Conservation (phyloP, 1,140 invertebrate species). For the Hyles euphorbiae region DNA sequence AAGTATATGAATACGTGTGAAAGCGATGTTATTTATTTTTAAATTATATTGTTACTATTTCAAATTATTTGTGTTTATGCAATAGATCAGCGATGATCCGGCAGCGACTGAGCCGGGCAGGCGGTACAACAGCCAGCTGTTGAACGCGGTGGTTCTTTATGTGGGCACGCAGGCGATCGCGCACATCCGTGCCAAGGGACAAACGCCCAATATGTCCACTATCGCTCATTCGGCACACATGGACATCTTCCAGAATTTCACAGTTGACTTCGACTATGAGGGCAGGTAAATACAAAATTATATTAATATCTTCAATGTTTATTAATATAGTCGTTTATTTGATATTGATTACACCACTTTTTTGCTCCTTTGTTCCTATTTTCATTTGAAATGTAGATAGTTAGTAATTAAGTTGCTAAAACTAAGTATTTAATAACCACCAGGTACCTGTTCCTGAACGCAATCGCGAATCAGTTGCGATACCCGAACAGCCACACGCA, state of each 20-base stretch:
- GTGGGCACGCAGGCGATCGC: constrained; percentile 97
- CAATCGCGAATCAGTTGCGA: constrained; percentile 97
- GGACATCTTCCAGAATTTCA: constrained; percentile 99
- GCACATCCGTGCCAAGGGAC: constrained; percentile 89
- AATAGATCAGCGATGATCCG: constrained; percentile 8
- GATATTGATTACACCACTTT: not conserved
- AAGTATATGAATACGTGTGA: no score
- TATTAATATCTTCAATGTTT: constrained; percentile 5
- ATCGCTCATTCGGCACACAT: constrained; percentile 98
- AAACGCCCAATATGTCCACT: constrained; percentile 95
- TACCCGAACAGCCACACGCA: constrained; percentile 99
- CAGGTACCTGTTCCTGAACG: constrained; percentile 96
- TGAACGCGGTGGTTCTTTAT: constrained; percentile 98
- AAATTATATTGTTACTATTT: no score
- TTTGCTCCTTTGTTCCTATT: not conserved
- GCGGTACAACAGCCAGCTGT: constrained; percentile 95
- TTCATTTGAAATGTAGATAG: no score
- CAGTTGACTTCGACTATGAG: constrained; percentile 97
- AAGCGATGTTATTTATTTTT: no score
- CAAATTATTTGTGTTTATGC: no score
- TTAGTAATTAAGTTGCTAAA: no score
- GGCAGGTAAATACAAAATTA: constrained; percentile 76
- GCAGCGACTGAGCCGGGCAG: constrained; percentile 89
- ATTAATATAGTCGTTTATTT: not conserved
- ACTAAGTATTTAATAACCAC: not conserved